Evolutionary conservation across 2,113 vertebrate genomes (phyloP).

Genomic region (Pristiophorus japonicus): DNA sequence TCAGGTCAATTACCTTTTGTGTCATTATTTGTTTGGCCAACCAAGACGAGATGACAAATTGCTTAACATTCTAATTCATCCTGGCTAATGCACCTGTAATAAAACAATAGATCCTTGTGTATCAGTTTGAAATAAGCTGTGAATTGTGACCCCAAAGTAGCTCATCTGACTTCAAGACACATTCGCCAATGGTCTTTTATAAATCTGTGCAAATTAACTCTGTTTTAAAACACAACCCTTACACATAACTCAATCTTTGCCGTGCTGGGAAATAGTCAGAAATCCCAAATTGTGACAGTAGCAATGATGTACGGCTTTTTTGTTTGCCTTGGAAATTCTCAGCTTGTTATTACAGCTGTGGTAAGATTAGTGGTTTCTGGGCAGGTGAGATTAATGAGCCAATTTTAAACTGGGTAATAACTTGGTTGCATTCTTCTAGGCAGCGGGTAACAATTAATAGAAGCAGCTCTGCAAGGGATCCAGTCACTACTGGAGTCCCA

Average conservation of each 20-base stretch:
- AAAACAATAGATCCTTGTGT: neutral
- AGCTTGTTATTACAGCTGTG: neutral
- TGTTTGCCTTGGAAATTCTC: neutral
- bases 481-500: neutral
- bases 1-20: neutral
- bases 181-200: neutral
- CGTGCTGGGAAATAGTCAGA: neutral
- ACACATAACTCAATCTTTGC: neutral
- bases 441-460: neutral
- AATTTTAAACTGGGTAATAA: neutral
- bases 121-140: no score
- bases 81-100: neutral
- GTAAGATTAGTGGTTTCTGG: constrained; percentile 8
- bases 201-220: neutral
- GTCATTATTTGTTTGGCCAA: neutral
- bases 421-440: neutral
- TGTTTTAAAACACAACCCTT: neutral
- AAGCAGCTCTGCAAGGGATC: neutral
- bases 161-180: neutral
- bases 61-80: neutral
- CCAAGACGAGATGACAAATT: neutral
- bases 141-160: neutral
- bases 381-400: neutral
- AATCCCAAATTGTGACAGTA: neutral
- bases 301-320: neutral